Conservation (phyloP, 2,113 vertebrate species). For the Taurulus bubalis region DNA sequence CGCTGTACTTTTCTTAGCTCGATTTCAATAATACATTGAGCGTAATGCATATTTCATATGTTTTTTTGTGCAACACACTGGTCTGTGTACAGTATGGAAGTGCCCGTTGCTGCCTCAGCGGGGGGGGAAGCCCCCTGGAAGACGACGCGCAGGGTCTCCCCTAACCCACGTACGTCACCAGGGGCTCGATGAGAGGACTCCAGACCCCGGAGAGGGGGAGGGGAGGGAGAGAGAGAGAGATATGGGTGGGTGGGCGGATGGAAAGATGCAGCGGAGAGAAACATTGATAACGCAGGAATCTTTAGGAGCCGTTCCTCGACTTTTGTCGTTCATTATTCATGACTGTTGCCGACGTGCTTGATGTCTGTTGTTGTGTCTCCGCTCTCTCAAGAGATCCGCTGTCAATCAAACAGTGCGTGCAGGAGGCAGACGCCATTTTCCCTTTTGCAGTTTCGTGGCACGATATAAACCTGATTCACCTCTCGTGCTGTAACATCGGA, state of each 20-base stretch:
- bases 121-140: constrained; percentile 55
- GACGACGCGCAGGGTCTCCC: constrained; percentile 39
- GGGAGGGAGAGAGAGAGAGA: not conserved
- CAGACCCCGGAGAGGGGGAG: constrained; percentile 20
- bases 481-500: too few species aligned
- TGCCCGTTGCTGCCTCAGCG: constrained; percentile 8
- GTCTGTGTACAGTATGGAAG: constrained; percentile 16
- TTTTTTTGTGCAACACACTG: constrained; percentile 30
- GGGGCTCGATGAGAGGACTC: constrained; percentile 40
- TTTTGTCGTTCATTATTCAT: constrained; percentile 24
- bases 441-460: not conserved
- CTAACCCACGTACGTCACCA: constrained; percentile 49
- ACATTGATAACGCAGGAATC: not conserved
- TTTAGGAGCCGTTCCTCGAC: not conserved
- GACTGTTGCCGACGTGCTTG: constrained; percentile 19
- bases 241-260: not conserved
- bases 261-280: not conserved
- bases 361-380: constrained; percentile 33
- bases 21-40: constrained; percentile 64
- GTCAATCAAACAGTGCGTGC: constrained; percentile 23
- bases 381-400: constrained; percentile 11
- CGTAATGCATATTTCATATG: constrained; percentile 65
- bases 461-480: too few species aligned
- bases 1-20: constrained; percentile 8
- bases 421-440: not conserved